These are phyloP conservation scores for Papilio polyxenes DNA, from an alignment of 1,140 invertebrate species.

Conservation along the genomic window DNA sequence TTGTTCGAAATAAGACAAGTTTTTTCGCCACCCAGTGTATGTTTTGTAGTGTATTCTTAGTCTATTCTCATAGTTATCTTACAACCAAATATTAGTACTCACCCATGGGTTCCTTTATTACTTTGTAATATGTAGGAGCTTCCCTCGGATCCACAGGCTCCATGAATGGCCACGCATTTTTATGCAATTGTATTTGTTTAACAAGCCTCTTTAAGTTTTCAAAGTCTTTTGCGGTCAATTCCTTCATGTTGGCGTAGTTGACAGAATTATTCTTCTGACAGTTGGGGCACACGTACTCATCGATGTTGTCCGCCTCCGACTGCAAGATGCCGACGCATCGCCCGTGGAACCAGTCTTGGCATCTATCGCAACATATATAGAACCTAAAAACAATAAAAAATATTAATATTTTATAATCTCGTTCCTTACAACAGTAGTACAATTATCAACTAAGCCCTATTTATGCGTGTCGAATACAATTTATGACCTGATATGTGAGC, in stretches of 20 bases:
- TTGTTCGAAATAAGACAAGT: no score
- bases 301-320: conserved; percentile 96
- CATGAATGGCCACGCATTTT: conserved; percentile 98
- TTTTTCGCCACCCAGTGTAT: no score
- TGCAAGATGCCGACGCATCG: conserved; percentile 97
- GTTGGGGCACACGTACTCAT: conserved; percentile 97
- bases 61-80: no score
- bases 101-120: conserved; percentile 99
- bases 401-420: neutral
- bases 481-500: neutral
- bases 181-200: conserved; percentile 96
- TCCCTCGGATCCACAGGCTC: conserved; percentile 97
- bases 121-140: conserved; percentile 98
- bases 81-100: conserved; percentile 60
- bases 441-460: neutral
- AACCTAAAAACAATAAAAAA: conserved; percentile 82
- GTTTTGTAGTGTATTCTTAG: no score
- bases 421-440: neutral
- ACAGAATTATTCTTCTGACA: conserved; percentile 94
- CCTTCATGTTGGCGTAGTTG: conserved; percentile 94
- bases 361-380: conserved; percentile 98
- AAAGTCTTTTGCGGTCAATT: conserved; percentile 90
- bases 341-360: conserved; percentile 99
- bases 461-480: neutral
- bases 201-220: conserved; percentile 91